These are phyloP conservation scores for Sepioteuthis lessoniana DNA, from an alignment of 2,888 invertebrate species.

Conservation along the genomic window DNA sequence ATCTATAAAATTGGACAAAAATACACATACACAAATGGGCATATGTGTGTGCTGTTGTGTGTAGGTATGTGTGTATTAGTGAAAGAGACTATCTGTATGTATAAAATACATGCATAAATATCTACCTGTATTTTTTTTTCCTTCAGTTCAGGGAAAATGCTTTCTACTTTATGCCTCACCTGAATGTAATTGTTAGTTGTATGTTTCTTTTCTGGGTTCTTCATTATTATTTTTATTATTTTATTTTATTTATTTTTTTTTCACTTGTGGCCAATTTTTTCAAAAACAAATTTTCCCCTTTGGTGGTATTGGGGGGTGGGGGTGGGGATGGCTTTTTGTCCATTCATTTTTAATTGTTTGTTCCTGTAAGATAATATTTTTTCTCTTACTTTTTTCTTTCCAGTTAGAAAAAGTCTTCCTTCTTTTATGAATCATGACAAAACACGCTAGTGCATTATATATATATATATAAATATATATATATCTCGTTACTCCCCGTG, in stretches of 20 bases:
- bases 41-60: neutral
- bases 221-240: neutral
- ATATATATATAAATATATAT: slow-evolving; percentile 41
- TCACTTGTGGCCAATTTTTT: slow-evolving; percentile 34
- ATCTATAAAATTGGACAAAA: neutral
- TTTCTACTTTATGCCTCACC: slow-evolving; percentile 43
- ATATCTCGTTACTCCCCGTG: slow-evolving; percentile 39
- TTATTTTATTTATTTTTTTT: neutral
- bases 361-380: slow-evolving; percentile 41
- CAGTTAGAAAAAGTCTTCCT: slow-evolving; percentile 47
- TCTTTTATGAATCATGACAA: slow-evolving; percentile 46
- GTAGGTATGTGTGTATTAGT: slow-evolving; percentile 37
- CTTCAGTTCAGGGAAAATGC: slow-evolving; percentile 46
- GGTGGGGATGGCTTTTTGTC: neutral
- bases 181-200: slow-evolving; percentile 34
- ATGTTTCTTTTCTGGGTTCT: slow-evolving; percentile 38
- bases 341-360: neutral
- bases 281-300: neutral
- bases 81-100: slow-evolving; percentile 24
- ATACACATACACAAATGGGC: neutral
- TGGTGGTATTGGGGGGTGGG: neutral
- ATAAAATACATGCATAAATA: slow-evolving; percentile 42
- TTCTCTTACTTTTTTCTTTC: slow-evolving; percentile 24
- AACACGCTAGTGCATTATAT: slow-evolving; percentile 42
- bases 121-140: slow-evolving; percentile 17